A percentile compares a stretch with the other conserved stretches of the same genome.
These are phyloP conservation scores for Lydus trimaculatus DNA, from an alignment of 2,888 invertebrate species.

Conservation along the genomic window DNA sequence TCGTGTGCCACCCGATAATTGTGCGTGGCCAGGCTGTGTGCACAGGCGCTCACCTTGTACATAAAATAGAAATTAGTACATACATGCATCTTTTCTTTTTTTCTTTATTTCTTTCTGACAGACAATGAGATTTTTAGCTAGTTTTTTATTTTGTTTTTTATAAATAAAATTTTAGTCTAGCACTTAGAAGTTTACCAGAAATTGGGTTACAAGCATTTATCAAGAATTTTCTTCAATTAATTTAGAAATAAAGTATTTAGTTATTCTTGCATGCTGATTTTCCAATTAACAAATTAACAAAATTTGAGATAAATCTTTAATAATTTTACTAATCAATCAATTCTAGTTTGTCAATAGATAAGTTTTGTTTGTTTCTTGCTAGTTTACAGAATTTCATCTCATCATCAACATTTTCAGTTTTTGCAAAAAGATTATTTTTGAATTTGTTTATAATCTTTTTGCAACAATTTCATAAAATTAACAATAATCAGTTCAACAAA, in stretches of 20 bases:
- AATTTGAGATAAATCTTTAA: neutral
- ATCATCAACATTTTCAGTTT: conserved; percentile 2
- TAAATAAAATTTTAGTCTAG: conserved; percentile 3
- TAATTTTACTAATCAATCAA: neutral
- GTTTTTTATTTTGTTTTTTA: too few relatives aligned
- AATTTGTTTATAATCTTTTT: neutral
- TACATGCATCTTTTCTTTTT: too few relatives aligned
- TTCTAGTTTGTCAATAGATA: neutral
- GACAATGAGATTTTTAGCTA: conserved; percentile 14
- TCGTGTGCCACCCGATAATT: conserved; percentile 47
- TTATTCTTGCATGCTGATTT: neutral
- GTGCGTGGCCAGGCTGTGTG: conserved; percentile 78
- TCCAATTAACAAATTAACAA: neutral
- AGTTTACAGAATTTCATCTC: conserved; percentile 9
- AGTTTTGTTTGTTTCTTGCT: neutral
- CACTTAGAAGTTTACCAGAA: neutral
- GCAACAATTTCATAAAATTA: neutral
- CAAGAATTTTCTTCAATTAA: neutral
- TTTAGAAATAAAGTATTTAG: conserved; percentile 3
- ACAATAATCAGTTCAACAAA: neutral
- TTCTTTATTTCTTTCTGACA: neutral
- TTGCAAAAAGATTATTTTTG: neutral
- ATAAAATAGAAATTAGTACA: conserved; percentile 23
- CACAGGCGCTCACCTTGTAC: conserved; percentile 60
- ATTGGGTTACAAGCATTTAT: neutral